Evolutionary conservation across 2,113 vertebrate species (phyloP).

Genomic region (Tichodroma muraria): DNA sequence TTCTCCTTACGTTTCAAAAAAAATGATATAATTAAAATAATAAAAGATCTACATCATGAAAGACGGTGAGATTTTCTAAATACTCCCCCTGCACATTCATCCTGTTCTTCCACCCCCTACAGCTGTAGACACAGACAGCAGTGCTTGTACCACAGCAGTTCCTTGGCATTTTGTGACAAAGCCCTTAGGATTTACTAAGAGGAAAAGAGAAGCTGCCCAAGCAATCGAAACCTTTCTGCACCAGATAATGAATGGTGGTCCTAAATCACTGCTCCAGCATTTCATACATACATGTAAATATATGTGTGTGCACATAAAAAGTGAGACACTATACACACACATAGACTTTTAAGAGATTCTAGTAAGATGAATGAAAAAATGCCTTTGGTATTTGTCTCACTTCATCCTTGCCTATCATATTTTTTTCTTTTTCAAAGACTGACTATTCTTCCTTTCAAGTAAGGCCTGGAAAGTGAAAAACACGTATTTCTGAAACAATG

Average conservation of each 20-base stretch:
- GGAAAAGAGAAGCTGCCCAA: not conserved
- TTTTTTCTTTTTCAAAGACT: not conserved
- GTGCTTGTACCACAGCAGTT: fast-evolving
- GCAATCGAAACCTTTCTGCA: not conserved
- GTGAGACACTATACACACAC: not conserved
- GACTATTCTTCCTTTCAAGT: not conserved
- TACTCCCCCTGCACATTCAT: not conserved
- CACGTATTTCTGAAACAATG: not conserved
- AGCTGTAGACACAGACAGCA: not conserved
- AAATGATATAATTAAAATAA: not conserved
- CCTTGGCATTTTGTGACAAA: not conserved
- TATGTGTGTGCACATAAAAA: not conserved
- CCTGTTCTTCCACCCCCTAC: not conserved
- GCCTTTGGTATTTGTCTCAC: not conserved
- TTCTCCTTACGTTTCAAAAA: not conserved
- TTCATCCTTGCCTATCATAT: not conserved
- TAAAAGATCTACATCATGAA: not conserved
- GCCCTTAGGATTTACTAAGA: not conserved
- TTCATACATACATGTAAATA: not conserved
- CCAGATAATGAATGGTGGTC: not conserved
- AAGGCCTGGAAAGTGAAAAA: not conserved
- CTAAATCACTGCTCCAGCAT: not conserved
- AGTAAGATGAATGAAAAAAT: not conserved
- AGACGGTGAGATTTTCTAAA: not conserved
- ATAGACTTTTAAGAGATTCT: not conserved